Evolutionary conservation across 2,888 invertebrate genomes (phyloP).

Genomic region (Spicauda simplicius): DNA sequence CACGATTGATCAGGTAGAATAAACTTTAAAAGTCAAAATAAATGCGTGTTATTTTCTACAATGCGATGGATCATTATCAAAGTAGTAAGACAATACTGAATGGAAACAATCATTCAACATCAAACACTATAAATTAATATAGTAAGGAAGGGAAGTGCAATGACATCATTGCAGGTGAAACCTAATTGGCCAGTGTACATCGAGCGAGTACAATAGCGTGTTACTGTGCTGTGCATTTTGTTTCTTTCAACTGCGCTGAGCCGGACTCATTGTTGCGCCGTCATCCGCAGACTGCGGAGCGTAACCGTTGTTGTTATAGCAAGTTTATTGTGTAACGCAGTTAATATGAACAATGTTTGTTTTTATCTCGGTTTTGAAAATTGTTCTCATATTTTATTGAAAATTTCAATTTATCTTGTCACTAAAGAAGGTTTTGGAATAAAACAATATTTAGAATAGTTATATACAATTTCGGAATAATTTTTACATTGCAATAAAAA

Average conservation of each 20-base stretch:
- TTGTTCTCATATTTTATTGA: too few species aligned
- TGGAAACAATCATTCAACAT: too few species aligned
- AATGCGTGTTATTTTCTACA: too few species aligned
- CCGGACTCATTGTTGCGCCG: conserved; percentile 57
- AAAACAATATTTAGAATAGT: too few species aligned
- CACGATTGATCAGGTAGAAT: too few species aligned
- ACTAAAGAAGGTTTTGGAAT: too few species aligned
- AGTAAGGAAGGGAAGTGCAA: conserved; percentile 3
- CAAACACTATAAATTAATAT: background rate
- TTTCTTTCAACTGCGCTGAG: conserved; percentile 52
- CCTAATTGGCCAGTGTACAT: conserved; percentile 52
- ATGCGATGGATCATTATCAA: too few species aligned
- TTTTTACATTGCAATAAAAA: too few species aligned
- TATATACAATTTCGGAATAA: too few species aligned
- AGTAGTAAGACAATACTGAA: too few species aligned
- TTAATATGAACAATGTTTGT: background rate
- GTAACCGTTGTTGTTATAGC: background rate
- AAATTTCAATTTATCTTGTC: too few species aligned
- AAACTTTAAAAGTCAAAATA: too few species aligned
- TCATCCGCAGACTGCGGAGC: conserved; percentile 53
- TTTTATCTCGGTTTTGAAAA: background rate
- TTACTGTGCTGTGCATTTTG: conserved; percentile 45
- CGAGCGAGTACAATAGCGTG: conserved; percentile 54
- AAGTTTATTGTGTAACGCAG: conserved; percentile 7
- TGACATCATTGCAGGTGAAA: conserved; percentile 21